phyloP scores from a whole-genome alignment of 2,113 vertebrate genomes.

The Corydoras maculifer region DNA sequence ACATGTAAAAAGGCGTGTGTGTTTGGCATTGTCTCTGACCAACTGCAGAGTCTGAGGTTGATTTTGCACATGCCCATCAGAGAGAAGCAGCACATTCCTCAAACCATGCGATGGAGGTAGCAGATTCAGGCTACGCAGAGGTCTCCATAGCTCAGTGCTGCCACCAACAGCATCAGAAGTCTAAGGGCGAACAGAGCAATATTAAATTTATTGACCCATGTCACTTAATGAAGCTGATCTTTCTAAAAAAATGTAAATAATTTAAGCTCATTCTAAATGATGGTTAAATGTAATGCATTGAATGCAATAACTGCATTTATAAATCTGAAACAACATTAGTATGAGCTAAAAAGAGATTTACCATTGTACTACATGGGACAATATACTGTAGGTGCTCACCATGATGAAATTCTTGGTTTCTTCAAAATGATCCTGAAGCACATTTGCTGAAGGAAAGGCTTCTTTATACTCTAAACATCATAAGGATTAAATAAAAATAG shows the following conservation, averaged over 20 bases:
- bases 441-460: conserved; percentile 60
- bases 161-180: conserved; percentile 63
- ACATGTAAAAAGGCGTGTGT: conserved; percentile 79
- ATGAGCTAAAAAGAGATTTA: too few relatives aligned
- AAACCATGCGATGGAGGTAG: conserved; percentile 66
- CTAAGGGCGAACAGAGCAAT: conserved; percentile 46
- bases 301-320: too few relatives aligned
- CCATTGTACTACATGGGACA: too few relatives aligned
- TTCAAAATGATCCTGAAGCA: conserved; percentile 22
- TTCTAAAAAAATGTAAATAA: too few relatives aligned
- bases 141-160: conserved; percentile 80
- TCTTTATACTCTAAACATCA: conserved; percentile 65
- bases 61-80: conserved; percentile 80
- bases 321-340: too few relatives aligned
- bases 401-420: conserved; percentile 60
- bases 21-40: conserved; percentile 59
- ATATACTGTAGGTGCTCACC: conserved; percentile 52
- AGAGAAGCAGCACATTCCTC: conserved; percentile 76
- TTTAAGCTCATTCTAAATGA: too few relatives aligned
- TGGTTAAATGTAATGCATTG: too few relatives aligned
- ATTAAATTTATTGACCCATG: too few relatives aligned
- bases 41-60: conserved; percentile 65
- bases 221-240: too few relatives aligned
- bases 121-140: conserved; percentile 67
- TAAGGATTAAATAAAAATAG: not conserved